Percentiles rank a stretch among this genome's conserved stretches.
Conservation (phyloP, 2,113 vertebrate species). For the Aplodontia rufa region DNA sequence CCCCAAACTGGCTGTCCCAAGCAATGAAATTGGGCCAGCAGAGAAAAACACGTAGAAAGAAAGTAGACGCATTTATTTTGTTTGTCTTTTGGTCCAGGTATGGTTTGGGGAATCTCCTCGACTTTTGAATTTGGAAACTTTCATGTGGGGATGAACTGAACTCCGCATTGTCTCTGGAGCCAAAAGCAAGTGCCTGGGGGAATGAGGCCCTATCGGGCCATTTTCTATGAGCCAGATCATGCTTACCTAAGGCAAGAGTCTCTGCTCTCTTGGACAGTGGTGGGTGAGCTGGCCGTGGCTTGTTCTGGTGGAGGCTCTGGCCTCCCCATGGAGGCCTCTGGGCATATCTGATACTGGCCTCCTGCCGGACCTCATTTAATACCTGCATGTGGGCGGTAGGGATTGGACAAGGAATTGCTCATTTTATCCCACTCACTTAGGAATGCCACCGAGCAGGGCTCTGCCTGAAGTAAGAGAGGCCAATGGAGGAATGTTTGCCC, state of each 20-base stretch:
- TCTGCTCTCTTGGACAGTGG: not conserved
- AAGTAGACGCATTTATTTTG: not conserved
- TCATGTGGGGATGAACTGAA: constrained; percentile 14
- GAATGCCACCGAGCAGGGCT: not conserved
- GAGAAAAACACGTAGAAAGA: not conserved
- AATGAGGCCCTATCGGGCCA: constrained; percentile 12
- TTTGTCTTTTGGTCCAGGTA: constrained; percentile 5
- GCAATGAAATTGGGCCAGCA: not conserved
- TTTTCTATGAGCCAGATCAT: not conserved
- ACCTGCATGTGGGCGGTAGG: not conserved
- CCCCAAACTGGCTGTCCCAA: not conserved
- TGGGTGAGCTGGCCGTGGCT: not conserved
- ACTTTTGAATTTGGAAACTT: constrained; percentile 43
- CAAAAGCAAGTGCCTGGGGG: constrained; percentile 43
- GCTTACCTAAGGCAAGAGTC: not conserved
- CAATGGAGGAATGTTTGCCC: not conserved
- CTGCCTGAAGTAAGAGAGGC: not conserved
- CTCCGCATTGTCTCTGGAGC: constrained; percentile 41
- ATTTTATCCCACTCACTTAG: constrained; percentile 29
- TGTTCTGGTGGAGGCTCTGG: constrained; percentile 30
- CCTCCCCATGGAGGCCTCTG: not conserved
- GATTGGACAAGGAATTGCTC: constrained; percentile 25
- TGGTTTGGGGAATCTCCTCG: constrained; percentile 13
- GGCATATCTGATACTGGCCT: constrained; percentile 52
- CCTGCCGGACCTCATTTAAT: constrained; percentile 39